Percentiles rank a stretch among this genome's conserved stretches.
These are phyloP conservation scores for Bostrychus sinensis DNA, from an alignment of 2,113 vertebrate genomes.

Conservation along the genomic window DNA sequence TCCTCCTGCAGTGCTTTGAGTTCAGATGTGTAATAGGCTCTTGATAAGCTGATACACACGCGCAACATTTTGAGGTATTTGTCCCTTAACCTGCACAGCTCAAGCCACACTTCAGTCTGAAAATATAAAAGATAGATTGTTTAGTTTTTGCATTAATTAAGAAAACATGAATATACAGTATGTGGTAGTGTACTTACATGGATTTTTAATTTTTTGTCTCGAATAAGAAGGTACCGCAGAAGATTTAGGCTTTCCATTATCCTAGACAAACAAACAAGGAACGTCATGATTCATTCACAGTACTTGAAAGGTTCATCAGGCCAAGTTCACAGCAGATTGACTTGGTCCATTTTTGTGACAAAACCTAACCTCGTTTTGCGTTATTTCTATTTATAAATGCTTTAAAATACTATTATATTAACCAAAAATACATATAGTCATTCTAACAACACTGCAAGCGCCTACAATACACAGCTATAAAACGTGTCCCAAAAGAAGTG, in stretches of 20 bases:
- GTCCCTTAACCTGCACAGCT: slow-evolving; percentile 81
- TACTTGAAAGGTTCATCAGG: too few relatives aligned
- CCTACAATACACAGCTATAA: too few relatives aligned
- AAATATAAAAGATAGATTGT: not conserved
- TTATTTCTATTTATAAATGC: too few relatives aligned
- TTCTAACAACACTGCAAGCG: too few relatives aligned
- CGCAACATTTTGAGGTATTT: slow-evolving; percentile 87
- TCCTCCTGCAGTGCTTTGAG: slow-evolving; percentile 86
- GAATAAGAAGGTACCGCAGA: slow-evolving; percentile 88
- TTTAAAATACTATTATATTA: too few relatives aligned
- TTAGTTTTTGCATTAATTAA: not conserved
- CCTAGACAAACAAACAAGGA: slow-evolving; percentile 80
- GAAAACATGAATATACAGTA: not conserved
- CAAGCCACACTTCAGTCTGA: slow-evolving; percentile 86
- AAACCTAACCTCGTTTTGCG: too few relatives aligned
- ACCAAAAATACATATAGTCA: too few relatives aligned
- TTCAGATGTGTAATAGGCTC: slow-evolving; percentile 87
- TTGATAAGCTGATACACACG: slow-evolving; percentile 89
- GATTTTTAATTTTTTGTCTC: slow-evolving; percentile 81
- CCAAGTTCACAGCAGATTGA: too few relatives aligned
- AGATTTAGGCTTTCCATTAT: slow-evolving; percentile 94
- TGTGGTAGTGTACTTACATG: slow-evolving; percentile 74
- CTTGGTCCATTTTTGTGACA: too few relatives aligned
- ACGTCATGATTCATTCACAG: too few relatives aligned
- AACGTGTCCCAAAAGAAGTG: too few relatives aligned